Base-by-base conservation (phyloP, 2,113 vertebrate species). In the Porphyrio hochstetteri region DNA sequence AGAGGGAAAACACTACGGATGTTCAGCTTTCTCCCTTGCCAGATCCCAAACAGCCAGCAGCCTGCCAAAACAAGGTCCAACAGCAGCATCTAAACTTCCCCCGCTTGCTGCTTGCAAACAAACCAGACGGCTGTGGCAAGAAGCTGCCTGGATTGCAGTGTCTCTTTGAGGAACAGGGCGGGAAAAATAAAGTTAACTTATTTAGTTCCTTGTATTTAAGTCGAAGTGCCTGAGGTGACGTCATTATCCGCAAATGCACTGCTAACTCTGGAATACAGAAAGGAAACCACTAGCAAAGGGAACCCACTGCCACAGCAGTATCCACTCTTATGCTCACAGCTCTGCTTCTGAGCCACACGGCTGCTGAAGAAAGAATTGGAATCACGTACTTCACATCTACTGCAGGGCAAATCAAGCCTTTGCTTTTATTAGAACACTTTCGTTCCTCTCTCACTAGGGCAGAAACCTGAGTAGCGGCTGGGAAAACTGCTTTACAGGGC, bases 311-410 rank as follows among this genome's bases (percentile, higher is more conserved):
- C 74, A 11, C 69, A 31, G 14, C 63, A 56, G 1, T 5, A 16
- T 67, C n/a, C 24, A 15, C 4, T 1, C 50, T 36, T 36, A 3
- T 15, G 46, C 71, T 56, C 16, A 4, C 5, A 27, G 7, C 52
- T 36, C 67, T 15, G 44, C 38, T 24, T 24, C 50, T 0, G 12
- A 85, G 68, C 38, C 60, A 20, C 10, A 0, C 0, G 12, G 31
- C 42, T 10, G 50, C 55, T 10, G 5, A 33, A 36, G 35, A 13
- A 25, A n/a, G 63, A 36, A 64, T n/a, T 7, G 25, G 11, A 8
- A 8, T 5, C 10, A 1, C 0, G 8, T 5, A 4, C 19, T 71
- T n/a, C 15, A 5, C 0, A 16, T 0, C 13, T 2, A 5, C 15
- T 29, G 9, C 42, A 2, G 31, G 4, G 27, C 33, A 80, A 80